Percentiles rank a stretch among this genome's conserved stretches.
phyloP scores from a whole-genome alignment of 2,888 invertebrate genomes.

The Euplexia lucipara region DNA sequence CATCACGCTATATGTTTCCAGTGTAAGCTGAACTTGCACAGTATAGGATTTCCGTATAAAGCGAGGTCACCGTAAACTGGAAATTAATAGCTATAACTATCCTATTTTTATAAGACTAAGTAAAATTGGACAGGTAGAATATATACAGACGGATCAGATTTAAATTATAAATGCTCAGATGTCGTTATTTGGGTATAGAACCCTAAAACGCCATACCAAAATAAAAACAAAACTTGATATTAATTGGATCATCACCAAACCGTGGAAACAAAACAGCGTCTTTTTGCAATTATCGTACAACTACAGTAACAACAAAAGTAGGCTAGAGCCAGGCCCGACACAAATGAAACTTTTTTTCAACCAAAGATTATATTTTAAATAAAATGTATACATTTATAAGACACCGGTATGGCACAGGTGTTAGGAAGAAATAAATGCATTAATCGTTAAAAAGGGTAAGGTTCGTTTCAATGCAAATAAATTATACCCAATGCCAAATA shows the following conservation, averaged over 20 bases:
- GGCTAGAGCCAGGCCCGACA: slow-evolving; percentile 20
- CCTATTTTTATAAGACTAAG: no score
- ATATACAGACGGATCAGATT: no score
- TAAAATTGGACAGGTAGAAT: no score
- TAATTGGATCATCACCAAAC: slow-evolving; percentile 51
- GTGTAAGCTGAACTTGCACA: no score
- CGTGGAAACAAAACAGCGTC: slow-evolving; percentile 31
- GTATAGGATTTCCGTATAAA: no score
- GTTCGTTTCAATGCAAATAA: no score
- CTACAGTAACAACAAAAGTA: slow-evolving; percentile 42
- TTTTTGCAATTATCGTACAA: slow-evolving; percentile 37
- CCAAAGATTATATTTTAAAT: slow-evolving; percentile 22
- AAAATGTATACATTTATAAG: slow-evolving; percentile 12
- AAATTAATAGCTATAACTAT: no score
- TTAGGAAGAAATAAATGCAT: not conserved
- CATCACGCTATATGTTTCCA: no score
- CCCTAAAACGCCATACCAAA: not conserved
- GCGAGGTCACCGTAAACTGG: no score
- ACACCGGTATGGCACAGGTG: not conserved
- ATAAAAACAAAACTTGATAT: slow-evolving; percentile 26
- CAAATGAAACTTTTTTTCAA: slow-evolving; percentile 38
- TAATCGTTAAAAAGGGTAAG: not conserved
- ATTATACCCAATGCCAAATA: no score
- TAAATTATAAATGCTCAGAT: no score
- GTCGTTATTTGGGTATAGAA: no score